phyloP scores from a whole-genome alignment of 2,888 invertebrate genomes.

The Euzophera pinguis region DNA sequence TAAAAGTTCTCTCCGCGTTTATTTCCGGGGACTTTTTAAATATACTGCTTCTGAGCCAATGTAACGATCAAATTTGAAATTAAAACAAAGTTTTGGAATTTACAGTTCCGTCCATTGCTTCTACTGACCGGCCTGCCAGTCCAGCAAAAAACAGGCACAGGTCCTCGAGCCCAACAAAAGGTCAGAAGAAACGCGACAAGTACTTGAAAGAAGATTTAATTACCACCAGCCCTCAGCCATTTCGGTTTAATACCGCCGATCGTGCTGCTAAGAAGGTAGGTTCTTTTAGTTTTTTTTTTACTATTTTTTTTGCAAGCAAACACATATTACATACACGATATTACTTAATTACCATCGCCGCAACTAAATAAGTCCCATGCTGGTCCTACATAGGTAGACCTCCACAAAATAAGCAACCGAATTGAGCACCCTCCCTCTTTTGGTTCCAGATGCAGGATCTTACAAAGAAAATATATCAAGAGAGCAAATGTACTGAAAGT shows the following conservation, averaged over 20 bases:
- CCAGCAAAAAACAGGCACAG: constrained; percentile 35
- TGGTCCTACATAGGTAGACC: too few relatives aligned
- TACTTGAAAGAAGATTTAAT: constrained; percentile 65
- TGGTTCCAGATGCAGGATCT: constrained; percentile 56
- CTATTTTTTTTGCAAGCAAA: too few relatives aligned
- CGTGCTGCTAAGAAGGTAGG: constrained; percentile 64
- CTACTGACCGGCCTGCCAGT: constrained; percentile 32
- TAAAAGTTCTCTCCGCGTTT: too few relatives aligned
- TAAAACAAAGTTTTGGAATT: not conserved
- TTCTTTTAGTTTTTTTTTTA: not conserved
- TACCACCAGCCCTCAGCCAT: constrained; percentile 75
- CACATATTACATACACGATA: too few relatives aligned
- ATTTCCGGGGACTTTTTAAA: too few relatives aligned
- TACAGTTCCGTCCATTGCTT: constrained; percentile 45
- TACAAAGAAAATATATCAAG: constrained; percentile 58
- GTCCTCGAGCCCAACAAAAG: constrained; percentile 54
- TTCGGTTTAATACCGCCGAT: constrained; percentile 74
- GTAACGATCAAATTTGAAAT: too few relatives aligned
- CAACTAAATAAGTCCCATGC: too few relatives aligned
- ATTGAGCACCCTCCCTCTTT: too few relatives aligned
- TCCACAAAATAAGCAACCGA: too few relatives aligned
- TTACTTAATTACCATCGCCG: too few relatives aligned
- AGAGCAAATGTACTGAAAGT: constrained; percentile 53
- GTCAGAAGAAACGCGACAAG: constrained; percentile 49
- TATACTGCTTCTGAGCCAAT: too few relatives aligned